phyloP scores from a whole-genome alignment of 37 sponge, comb jelly and placozoan species.

The Halisarca cf. caerulea region DNA sequence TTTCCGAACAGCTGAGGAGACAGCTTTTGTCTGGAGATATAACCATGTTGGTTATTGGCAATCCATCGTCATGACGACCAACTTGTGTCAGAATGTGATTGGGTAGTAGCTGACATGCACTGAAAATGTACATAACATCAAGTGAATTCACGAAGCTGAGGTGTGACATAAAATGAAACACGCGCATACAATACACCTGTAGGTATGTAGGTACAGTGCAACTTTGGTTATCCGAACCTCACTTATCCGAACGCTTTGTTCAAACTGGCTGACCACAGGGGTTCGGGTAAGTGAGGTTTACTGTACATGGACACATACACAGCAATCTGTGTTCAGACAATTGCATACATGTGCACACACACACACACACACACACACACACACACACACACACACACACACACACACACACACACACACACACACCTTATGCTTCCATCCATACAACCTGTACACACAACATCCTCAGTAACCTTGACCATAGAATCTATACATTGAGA shows the following conservation, averaged over 20 bases:
- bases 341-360: background rate
- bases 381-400: constrained; percentile 23
- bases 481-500: constrained; percentile 71
- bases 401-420: constrained; percentile 11
- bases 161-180: too few relatives aligned
- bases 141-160: too few relatives aligned
- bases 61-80: constrained; percentile 42
- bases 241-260: too few relatives aligned
- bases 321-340: constrained; percentile 1
- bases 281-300: too few relatives aligned
- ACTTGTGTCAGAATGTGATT: constrained; percentile 41
- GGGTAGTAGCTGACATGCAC: constrained; percentile 72
- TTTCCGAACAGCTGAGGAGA: constrained; percentile 62
- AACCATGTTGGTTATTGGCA: constrained; percentile 55
- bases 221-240: too few relatives aligned
- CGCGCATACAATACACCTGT: too few relatives aligned
- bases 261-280: too few relatives aligned
- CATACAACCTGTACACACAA: constrained; percentile 83
- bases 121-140: too few relatives aligned
- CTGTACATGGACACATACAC: background rate
- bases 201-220: too few relatives aligned
- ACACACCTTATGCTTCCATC: constrained; percentile 82
- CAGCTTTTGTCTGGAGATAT: constrained; percentile 48
- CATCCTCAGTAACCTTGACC: constrained; percentile 52
- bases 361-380: constrained; percentile 8